Evolutionary conservation across 64 coral and sea anemone genomes (phyloP).

Genomic region (Porites lutea): DNA sequence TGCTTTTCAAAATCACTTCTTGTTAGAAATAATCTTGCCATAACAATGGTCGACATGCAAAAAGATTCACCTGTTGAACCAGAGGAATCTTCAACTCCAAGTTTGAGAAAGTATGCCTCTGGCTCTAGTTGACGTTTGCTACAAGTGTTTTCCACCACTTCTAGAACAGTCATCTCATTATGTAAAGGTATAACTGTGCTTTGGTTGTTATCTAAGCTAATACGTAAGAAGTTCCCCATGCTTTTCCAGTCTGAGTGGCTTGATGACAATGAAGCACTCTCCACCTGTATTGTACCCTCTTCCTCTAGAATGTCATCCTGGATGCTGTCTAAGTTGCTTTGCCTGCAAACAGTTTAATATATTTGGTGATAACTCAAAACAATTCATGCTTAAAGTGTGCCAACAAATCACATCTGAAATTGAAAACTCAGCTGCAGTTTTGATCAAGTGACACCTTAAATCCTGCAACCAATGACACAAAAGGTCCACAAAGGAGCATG

Average conservation of each 20-base stretch:
- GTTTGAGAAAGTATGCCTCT: constrained; percentile 81
- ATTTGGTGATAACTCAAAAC: too few species aligned
- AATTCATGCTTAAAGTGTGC: too few species aligned
- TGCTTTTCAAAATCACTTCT: too few species aligned
- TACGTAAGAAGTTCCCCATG: constrained; percentile 90
- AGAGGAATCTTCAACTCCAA: constrained; percentile 77
- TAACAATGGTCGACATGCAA: not conserved
- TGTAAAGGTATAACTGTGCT: constrained; percentile 86
- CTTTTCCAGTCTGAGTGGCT: constrained; percentile 92
- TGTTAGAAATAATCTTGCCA: too few species aligned
- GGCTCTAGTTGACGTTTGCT: constrained; percentile 89
- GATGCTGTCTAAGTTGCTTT: constrained; percentile 72
- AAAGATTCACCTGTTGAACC: constrained; percentile 64
- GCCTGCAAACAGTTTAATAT: constrained; percentile 2
- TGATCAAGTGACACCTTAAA: too few species aligned
- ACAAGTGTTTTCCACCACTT: constrained; percentile 83
- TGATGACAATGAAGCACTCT: constrained; percentile 64
- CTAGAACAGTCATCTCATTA: constrained; percentile 82
- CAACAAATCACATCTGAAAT: too few species aligned
- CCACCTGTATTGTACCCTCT: constrained; percentile 4
- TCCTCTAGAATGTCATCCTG: constrained; percentile 70
- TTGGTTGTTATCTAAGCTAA: constrained; percentile 78
- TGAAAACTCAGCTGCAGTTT: too few species aligned
- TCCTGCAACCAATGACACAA: too few species aligned
- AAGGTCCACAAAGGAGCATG: too few species aligned